Base-by-base conservation (phyloP, 2,113 vertebrate species). In the Microtus pennsylvanicus region DNA sequence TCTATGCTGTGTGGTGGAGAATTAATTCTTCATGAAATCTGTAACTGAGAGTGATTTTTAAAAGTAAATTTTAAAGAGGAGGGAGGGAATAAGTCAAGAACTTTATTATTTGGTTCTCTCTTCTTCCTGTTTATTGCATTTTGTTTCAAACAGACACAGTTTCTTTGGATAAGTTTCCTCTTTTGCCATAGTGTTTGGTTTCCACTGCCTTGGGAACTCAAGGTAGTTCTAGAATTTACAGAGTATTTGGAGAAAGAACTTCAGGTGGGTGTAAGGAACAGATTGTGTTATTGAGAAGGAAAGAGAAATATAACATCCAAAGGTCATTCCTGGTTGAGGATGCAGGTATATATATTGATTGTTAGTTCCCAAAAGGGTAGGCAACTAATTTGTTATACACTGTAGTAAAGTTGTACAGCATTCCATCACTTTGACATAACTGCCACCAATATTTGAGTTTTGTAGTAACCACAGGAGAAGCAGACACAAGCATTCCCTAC, bases 21-120 rank as follows among this genome's bases (percentile, higher is more conserved):
- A 93, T 72, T 77, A 70, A 55, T 91, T 78, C 86, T 91, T 94
- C 45, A 21, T 94, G 35, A 89, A 77, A 76, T 81, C 35, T 74
- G 76, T 26, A 80, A 72, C 76, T 76, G 87, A 86, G 33, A 69
- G 1, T 52, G 33, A 91, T 50, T 24, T 93, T 74, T 74, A 69
- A 90, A 87, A 26, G 22, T 74, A 47, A 92, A 95, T 0, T 4
- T 92, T 24, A 74, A 87, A 83, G 33, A 33, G 9, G 19, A 33
- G 75, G 33, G n/a, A 12, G 16, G 33, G 87, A 45, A 83, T 63
- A 45, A 19, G 70, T 58, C 26, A 96, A 80, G 30, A 70, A 6
- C 61, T 91, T 81, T 76, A 83, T 10, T 70, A 61, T 81, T 83
- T 81, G 38, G 3, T 94, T 93, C 30, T 69, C 7, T 91, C 65